Evolutionary conservation across 1,140 invertebrate species (phyloP), one percentile per base, ranked within the genome.

Genomic region (Brachionus asplanchnoidis): DNA sequence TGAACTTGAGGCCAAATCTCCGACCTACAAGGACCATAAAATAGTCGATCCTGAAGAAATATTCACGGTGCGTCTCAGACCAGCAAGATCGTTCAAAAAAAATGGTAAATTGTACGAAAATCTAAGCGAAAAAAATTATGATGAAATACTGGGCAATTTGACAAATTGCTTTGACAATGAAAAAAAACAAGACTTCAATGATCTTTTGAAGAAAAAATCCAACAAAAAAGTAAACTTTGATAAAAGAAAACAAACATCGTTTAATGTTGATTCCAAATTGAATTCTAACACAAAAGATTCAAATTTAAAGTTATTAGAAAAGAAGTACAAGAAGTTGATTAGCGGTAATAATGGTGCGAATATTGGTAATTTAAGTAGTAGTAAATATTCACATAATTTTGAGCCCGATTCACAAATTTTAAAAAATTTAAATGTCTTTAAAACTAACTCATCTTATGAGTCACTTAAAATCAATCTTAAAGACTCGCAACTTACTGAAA

Each of bases 101-200:
- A 77, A 77, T 50, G 44, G 40, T 12, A 46, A 50, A 46, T 50
- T 50, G 26, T 77, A 77, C 14, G 73, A 77, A 50, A 77, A 77
- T 53, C 50, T 77, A 77, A 50, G 12, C 26, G 73, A 77, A 46
- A 77, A 77, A 77, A 77, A 50, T 32, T 77, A 77, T 50, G 44
- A 23, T 77, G 73, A 77, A 50, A 50, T 77, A 14, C 12, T 77
- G 20, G 73, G 26, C 3, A 77, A 77, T 50, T 50, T 77, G 26
- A 77, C 73, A 8, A 77, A 50, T 50, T 44, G 73, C 2, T 77
- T 50, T 11, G n/a, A 6, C 40, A 36, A 17, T 23, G 40, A 50
- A 23, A 77, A 77, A 73, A 44, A n/a, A n/a, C 68, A 42, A 26
- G 73, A 77, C 12, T 50, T 28, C 3, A 77, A 77, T 26, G 73